A percentile compares a stretch with the other conserved stretches of the same genome.
phyloP scores from a whole-genome alignment of 2,797 vertebrate species.

The Cottoperca gobio region DNA sequence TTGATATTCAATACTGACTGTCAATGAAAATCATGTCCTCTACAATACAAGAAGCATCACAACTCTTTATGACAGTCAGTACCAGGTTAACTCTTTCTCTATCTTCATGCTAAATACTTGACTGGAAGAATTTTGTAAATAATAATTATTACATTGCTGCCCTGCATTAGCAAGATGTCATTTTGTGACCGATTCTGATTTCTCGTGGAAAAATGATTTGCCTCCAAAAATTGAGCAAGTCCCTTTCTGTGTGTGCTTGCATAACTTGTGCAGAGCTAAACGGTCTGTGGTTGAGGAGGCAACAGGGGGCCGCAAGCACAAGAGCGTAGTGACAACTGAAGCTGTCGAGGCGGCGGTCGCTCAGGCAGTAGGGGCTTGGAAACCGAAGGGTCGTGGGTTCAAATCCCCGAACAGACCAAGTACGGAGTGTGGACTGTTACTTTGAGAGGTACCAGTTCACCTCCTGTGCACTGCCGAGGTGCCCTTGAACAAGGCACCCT shows the following conservation, averaged over 20 bases:
- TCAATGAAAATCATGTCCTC: not conserved
- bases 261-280: not conserved
- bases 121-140: constrained; percentile 7
- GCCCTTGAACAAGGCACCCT: too few species aligned
- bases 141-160: not conserved
- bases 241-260: not conserved
- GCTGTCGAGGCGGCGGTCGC: too few species aligned
- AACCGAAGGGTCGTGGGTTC: too few species aligned
- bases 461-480: too few species aligned
- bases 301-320: not conserved
- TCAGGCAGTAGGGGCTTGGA: too few species aligned
- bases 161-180: not conserved
- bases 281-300: not conserved
- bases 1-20: constrained; percentile 1
- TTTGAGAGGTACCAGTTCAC: too few species aligned
- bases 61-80: not conserved
- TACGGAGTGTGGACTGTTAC: too few species aligned
- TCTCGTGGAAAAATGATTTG: not conserved
- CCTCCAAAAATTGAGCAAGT: not conserved
- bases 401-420: too few species aligned
- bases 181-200: constrained; percentile 8
- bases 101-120: not conserved
- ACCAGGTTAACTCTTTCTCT: not conserved
- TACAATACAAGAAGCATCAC: not conserved
- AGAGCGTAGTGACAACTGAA: not conserved